phyloP scores from a whole-genome alignment of 2,888 invertebrate species.

The Sphaerophoria rueppellii region DNA sequence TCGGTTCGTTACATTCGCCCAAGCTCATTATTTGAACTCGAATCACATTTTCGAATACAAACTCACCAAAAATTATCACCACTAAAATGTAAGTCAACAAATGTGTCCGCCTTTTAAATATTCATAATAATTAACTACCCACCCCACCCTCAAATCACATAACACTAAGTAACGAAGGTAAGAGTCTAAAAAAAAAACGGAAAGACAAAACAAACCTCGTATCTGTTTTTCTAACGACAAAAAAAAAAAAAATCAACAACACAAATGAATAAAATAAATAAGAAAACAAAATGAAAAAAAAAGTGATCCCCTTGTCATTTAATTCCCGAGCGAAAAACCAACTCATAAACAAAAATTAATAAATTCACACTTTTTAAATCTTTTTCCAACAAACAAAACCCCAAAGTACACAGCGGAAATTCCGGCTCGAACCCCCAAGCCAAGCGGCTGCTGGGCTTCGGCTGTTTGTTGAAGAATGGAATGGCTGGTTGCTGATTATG shows the following conservation, averaged over 20 bases:
- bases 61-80: constrained; percentile 21
- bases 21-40: background rate
- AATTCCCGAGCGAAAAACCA: constrained; percentile 25
- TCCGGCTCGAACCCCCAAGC: background rate
- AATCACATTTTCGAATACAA: background rate
- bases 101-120: constrained; percentile 57
- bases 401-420: constrained; percentile 34
- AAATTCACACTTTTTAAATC: constrained; percentile 72
- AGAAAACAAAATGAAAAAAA: background rate
- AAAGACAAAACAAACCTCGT: background rate
- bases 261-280: constrained; percentile 17
- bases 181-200: background rate
- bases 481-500: constrained; percentile 35
- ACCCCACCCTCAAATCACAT: background rate
- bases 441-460: background rate
- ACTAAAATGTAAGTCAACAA: constrained; percentile 52
- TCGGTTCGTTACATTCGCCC: no score
- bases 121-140: constrained; percentile 6
- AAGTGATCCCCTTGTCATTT: constrained; percentile 6
- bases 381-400: constrained; percentile 59
- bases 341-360: constrained; percentile 71
- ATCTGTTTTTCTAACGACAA: background rate
- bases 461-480: background rate
- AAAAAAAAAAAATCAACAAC: constrained; percentile 1
- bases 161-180: background rate